These are phyloP conservation scores for Gerris lacustris DNA, from an alignment of 2,888 invertebrate genomes.

Conservation along the genomic window DNA sequence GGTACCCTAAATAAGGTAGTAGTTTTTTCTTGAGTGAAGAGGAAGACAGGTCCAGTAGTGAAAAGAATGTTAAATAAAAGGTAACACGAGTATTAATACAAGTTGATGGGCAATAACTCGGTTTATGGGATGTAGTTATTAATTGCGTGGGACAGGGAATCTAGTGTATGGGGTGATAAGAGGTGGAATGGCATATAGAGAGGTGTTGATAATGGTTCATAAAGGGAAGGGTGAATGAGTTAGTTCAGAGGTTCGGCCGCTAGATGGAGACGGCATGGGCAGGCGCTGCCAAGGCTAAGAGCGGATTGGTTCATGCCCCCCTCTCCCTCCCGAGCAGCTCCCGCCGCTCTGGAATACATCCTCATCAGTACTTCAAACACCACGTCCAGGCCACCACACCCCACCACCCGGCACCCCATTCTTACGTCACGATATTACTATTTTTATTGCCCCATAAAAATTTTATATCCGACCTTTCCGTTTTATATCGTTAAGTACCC, in stretches of 20 bases:
- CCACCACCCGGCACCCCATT: conserved; percentile 12
- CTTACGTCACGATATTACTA: conserved; percentile 6
- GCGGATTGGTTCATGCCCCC: conserved; percentile 38
- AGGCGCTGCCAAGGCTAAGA: conserved; percentile 33
- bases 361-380: conserved; percentile 19
- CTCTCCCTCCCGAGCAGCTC: conserved; percentile 34
- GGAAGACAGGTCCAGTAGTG: neutral
- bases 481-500: conserved; percentile 3
- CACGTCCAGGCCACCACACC: conserved; percentile 48
- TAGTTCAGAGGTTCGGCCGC: conserved; percentile 18
- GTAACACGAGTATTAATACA: neutral
- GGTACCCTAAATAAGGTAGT: neutral
- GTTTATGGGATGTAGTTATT: conserved; percentile 1
- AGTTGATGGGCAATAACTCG: neutral
- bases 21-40: neutral
- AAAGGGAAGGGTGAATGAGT: conserved; percentile 12
- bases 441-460: conserved; percentile 2
- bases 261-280: conserved; percentile 17
- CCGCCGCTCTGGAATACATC: conserved; percentile 18
- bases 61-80: neutral
- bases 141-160: conserved; percentile 9
- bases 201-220: conserved; percentile 12
- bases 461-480: conserved; percentile 6
- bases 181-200: conserved; percentile 6
- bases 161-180: conserved; percentile 11